phyloP scores from a whole-genome alignment of 2,113 vertebrate species.

The Stomatorhinus ivindoensis region DNA sequence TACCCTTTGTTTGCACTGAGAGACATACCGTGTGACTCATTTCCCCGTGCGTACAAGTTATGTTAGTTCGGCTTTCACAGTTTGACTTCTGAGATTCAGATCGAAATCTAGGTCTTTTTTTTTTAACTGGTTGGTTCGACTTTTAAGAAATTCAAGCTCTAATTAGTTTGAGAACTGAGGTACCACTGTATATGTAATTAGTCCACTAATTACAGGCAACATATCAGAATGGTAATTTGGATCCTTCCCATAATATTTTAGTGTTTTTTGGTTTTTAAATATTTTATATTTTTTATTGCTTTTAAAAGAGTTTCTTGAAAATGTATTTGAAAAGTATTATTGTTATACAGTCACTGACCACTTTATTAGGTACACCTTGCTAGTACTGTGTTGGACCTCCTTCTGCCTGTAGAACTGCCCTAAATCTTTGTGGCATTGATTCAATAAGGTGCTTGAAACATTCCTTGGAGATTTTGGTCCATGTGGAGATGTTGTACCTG shows the following conservation, averaged over 20 bases:
- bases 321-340: background rate
- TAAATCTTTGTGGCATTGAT: background rate
- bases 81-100: no score
- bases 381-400: background rate
- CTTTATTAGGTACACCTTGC: background rate
- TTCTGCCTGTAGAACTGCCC: background rate
- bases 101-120: no score
- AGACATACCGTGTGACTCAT: no score
- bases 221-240: background rate
- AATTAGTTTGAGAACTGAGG: no score
- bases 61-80: no score
- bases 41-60: no score
- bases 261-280: background rate
- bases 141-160: no score
- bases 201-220: background rate
- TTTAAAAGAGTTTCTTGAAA: background rate
- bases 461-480: background rate
- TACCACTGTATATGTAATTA: background rate
- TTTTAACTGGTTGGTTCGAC: no score
- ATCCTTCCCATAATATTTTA: background rate
- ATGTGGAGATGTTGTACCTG: background rate
- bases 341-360: background rate
- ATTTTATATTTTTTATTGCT: background rate
- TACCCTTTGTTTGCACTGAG: no score
- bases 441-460: background rate